Percentiles rank a stretch among this genome's conserved stretches.
phyloP scores from a whole-genome alignment of 2,888 invertebrate genomes.

The Oligia latruncula region DNA sequence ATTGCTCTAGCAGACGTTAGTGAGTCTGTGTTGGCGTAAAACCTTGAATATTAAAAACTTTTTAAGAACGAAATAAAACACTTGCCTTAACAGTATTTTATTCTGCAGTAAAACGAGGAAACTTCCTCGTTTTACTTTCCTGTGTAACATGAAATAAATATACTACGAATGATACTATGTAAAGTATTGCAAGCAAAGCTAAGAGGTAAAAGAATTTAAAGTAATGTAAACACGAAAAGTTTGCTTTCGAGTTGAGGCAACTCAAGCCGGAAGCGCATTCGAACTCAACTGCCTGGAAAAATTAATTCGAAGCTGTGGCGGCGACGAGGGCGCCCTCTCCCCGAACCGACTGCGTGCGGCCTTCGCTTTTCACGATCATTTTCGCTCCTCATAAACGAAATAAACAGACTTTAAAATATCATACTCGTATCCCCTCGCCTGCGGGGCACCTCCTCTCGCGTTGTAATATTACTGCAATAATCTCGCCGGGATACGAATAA shows the following conservation, averaged over 20 bases:
- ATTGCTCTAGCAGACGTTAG: slow-evolving; percentile 7
- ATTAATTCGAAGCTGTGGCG: slow-evolving; percentile 85
- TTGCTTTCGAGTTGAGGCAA: slow-evolving; percentile 87
- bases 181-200: slow-evolving; percentile 84
- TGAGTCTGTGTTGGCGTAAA: slow-evolving; percentile 25
- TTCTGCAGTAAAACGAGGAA: slow-evolving; percentile 47
- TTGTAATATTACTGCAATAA: slow-evolving; percentile 66
- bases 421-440: slow-evolving; percentile 68
- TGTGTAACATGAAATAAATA: slow-evolving; percentile 73
- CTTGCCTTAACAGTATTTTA: slow-evolving; percentile 36
- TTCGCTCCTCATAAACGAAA: slow-evolving; percentile 77
- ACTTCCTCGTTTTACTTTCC: slow-evolving; percentile 53
- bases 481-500: slow-evolving; percentile 61
- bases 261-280: slow-evolving; percentile 88
- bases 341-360: slow-evolving; percentile 66
- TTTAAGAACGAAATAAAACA: slow-evolving; percentile 39
- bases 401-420: slow-evolving; percentile 77
- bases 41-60: slow-evolving; percentile 36
- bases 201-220: slow-evolving; percentile 87
- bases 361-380: slow-evolving; percentile 77
- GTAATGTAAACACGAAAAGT: slow-evolving; percentile 89
- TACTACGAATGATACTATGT: slow-evolving; percentile 80
- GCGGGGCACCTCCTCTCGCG: slow-evolving; percentile 54
- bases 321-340: slow-evolving; percentile 73
- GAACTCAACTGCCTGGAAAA: slow-evolving; percentile 89